Evolutionary conservation across 2,797 vertebrate species (phyloP), one percentile per base, ranked within the genome.

Genomic region (Gadopsis bispinosus): DNA sequence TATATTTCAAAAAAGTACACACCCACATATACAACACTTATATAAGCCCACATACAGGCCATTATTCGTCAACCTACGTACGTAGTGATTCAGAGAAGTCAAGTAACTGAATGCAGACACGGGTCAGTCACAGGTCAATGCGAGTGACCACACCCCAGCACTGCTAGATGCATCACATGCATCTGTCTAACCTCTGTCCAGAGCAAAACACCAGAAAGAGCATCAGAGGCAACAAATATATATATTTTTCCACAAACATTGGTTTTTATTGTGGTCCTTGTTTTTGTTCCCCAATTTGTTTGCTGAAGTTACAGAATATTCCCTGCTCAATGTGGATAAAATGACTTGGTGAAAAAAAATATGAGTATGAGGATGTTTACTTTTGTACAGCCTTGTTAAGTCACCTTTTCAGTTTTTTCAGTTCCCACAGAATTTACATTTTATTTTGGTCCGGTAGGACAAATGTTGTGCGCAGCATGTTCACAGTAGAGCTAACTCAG

Each of bases 31-130:
- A 55, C 35, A 17, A 12, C 17, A 47, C 11, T 13, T 1, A 41
- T 4, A 22, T n/a, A 55, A 16, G 56, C 35, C 37, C 4, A 0
- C 11, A 6, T 3, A 45, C 37, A 68, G 12, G 58, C 41, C 19
- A 45, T 29, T 65, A 58, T 26, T 64, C 7, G 75, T 72, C 35
- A 71, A 56, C 63, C 51, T 22, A 17, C 12, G 19, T 43, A 20
- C 17, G 20, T 19, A 58, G 3, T 54, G n/a, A 83, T 53, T 65
- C 16, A 75, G 35, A 69, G 56, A 77, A 75, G 70, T 87, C 80
- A 66, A 77, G 60, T 16, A 56, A 48, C 4, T 51, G 11, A 73
- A 17, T 48, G 37, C 9, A 58, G 55, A 66, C 29, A 55, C 22
- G 55, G 35, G 17, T 26, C 26, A 26, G 26, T 26, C 26, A 26